Evolutionary conservation across 2,113 vertebrate species (phyloP).

Genomic region (Albula glossodonta): DNA sequence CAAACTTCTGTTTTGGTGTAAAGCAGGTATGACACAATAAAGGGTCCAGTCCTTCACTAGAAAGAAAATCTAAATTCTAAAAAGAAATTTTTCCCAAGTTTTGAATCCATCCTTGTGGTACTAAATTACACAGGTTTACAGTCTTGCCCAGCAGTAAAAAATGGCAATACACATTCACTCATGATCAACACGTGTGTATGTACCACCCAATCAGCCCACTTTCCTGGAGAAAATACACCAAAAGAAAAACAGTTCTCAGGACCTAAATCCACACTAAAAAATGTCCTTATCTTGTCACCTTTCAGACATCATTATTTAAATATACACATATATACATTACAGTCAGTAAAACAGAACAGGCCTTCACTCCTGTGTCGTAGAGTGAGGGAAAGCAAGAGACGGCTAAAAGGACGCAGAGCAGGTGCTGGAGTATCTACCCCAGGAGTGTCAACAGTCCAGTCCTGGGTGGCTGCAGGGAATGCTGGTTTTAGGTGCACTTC

Average conservation of each 20-base stretch:
- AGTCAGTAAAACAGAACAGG: conserved; percentile 15
- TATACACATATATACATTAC: conserved; percentile 26
- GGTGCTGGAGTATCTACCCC: conserved; percentile 16
- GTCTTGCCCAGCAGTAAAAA: conserved; percentile 13
- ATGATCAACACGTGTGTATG: conserved; percentile 3
- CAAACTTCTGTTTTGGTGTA: conserved; percentile 13
- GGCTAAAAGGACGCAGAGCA: neutral
- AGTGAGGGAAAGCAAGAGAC: neutral
- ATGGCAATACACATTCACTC: conserved; percentile 18
- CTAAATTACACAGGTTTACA: conserved; percentile 27
- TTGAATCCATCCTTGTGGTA: conserved; percentile 15
- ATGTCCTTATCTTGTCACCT: neutral
- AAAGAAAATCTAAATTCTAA: neutral
- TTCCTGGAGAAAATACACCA: conserved; percentile 22
- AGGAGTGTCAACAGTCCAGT: too few relatives aligned
- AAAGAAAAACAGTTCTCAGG: neutral
- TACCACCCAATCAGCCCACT: conserved; percentile 12
- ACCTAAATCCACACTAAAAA: neutral
- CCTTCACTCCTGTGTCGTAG: neutral
- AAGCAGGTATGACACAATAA: conserved; percentile 20
- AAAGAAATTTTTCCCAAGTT: conserved; percentile 33
- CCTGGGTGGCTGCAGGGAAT: too few relatives aligned
- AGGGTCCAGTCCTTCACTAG: conserved; percentile 14
- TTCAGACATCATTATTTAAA: neutral
- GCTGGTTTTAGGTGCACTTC: too few relatives aligned